Conservation (phyloP, 2,113 vertebrate genomes). For the Anguilla japonica region DNA sequence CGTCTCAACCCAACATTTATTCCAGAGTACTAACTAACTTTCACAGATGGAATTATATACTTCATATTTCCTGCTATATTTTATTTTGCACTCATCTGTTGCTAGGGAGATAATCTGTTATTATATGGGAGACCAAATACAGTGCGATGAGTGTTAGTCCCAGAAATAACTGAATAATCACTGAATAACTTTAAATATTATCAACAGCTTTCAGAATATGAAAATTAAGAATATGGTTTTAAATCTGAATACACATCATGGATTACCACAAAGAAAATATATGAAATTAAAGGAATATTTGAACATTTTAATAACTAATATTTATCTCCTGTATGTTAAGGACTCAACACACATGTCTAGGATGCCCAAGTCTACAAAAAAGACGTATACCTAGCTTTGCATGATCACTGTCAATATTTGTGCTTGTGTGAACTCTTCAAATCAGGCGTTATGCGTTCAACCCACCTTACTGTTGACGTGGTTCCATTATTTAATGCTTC, state of each 20-base stretch:
- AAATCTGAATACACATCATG: not conserved
- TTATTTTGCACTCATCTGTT: not conserved
- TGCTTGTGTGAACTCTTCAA: no score
- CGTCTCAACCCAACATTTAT: not conserved
- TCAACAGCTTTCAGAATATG: not conserved
- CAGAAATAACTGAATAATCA: no score
- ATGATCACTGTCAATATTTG: no score
- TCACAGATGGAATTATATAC: not conserved
- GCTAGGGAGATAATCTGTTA: not conserved
- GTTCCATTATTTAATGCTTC: no score
- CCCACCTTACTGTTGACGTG: no score
- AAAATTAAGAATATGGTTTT: not conserved
- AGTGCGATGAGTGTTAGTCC: not conserved
- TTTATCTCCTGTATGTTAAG: not conserved
- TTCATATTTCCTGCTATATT: not conserved
- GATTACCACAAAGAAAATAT: not conserved
- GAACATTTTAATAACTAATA: not conserved
- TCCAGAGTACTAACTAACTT: not conserved
- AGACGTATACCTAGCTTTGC: no score
- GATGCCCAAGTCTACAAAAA: no score
- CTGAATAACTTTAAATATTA: no score
- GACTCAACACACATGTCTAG: no score
- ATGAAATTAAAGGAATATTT: not conserved
- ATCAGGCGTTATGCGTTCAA: no score
- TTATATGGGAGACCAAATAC: not conserved